A percentile compares a stretch with the other conserved stretches of the same genome.
Conservation (phyloP, 2,888 invertebrate genomes). For the Penaeus monodon region DNA sequence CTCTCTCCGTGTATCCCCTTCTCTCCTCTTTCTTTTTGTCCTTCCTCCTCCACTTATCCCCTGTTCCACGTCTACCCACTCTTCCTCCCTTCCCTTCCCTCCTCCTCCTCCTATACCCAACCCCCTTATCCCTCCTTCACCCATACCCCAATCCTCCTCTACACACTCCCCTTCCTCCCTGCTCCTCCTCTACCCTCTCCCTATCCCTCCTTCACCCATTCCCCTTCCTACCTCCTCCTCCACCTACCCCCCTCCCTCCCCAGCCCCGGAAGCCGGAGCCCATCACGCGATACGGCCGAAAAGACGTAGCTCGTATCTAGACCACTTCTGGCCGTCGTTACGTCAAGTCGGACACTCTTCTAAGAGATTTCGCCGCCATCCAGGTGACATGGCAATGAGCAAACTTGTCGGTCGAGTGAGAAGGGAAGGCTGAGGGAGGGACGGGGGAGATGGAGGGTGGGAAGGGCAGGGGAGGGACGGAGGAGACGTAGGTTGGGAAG, state of each 20-base stretch:
- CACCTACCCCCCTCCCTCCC: neutral
- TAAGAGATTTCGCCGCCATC: constrained; percentile 48
- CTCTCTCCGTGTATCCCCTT: too few relatives aligned
- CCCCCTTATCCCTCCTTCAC: too few relatives aligned
- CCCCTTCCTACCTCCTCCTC: neutral
- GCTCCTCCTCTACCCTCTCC: too few relatives aligned
- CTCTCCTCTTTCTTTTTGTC: too few relatives aligned
- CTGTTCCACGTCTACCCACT: too few relatives aligned
- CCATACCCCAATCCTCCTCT: too few relatives aligned
- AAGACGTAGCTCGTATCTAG: constrained; percentile 46
- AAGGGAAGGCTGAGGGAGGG: constrained; percentile 27
- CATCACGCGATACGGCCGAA: constrained; percentile 41
- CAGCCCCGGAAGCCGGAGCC: neutral
- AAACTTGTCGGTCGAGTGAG: constrained; percentile 34
- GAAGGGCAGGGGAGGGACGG: neutral
- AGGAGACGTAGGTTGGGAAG: neutral
- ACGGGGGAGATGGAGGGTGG: constrained; percentile 15
- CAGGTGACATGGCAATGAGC: constrained; percentile 55
- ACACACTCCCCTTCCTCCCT: too few relatives aligned
- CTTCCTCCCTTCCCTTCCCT: too few relatives aligned
- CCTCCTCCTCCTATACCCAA: too few relatives aligned
- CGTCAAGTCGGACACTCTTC: constrained; percentile 51
- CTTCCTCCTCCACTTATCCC: too few relatives aligned
- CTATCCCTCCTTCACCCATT: too few relatives aligned
- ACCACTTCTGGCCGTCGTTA: constrained; percentile 50